Percentiles rank a stretch among this genome's conserved stretches.
Evolutionary conservation across 2,113 vertebrate genomes (phyloP).

Genomic region (Motacilla tschutschensis): DNA sequence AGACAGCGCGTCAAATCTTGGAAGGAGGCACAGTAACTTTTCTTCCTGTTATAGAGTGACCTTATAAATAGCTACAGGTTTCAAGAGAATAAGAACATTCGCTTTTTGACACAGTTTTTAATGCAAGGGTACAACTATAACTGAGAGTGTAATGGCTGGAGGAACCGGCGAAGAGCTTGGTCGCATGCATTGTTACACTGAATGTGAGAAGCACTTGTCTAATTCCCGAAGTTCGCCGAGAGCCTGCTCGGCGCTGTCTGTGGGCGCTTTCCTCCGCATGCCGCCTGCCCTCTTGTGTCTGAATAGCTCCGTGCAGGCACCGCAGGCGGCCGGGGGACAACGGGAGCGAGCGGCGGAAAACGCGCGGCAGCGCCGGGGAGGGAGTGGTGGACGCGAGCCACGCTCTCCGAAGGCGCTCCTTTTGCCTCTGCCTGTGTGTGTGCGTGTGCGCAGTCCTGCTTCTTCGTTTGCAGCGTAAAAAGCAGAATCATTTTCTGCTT

Average conservation of each 20-base stretch:
- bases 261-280: background rate
- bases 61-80: background rate
- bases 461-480: background rate
- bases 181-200: fast-evolving
- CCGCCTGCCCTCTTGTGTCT: constrained; percentile 74
- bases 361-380: background rate
- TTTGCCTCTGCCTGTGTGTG: background rate
- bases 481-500: background rate
- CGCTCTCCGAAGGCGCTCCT: background rate
- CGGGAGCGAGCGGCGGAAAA: background rate
- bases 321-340: background rate
- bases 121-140: background rate
- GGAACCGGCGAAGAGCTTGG: background rate
- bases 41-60: fast-evolving
- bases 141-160: background rate
- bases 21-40: background rate
- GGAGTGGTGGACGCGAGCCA: background rate
- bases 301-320: constrained; percentile 35
- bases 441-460: background rate
- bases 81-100: background rate
- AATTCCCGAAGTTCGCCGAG: fast-evolving
- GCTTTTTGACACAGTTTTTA: background rate
- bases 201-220: background rate
- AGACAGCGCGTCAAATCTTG: background rate
- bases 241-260: background rate